Percentiles rank a stretch among this genome's conserved stretches.
Evolutionary conservation across 2,113 vertebrate genomes (phyloP).

Genomic region (Mastomys natalensis): DNA sequence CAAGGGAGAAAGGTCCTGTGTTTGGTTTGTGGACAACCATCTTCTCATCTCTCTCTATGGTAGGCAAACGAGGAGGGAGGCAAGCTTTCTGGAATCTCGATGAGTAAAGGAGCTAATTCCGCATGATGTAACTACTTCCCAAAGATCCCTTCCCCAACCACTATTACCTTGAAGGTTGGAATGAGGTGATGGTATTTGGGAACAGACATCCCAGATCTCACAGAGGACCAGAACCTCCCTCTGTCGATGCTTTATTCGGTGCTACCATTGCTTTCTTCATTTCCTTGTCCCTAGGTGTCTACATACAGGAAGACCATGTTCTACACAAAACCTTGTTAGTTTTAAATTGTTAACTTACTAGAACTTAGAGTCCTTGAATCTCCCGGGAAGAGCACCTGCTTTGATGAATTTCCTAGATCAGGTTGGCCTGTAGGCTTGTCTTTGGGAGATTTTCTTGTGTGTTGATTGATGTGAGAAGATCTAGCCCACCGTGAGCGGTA

Average conservation of each 20-base stretch:
- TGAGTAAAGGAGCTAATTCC: not conserved
- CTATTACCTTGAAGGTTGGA: not conserved
- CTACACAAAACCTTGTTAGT: not conserved
- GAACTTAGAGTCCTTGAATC: not conserved
- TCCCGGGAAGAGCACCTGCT: not conserved
- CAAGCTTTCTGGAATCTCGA: too few relatives aligned
- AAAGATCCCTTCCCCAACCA: not conserved
- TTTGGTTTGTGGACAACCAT: too few relatives aligned
- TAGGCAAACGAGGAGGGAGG: too few relatives aligned
- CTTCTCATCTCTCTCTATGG: too few relatives aligned
- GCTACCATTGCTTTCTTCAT: not conserved
- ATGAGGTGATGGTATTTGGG: not conserved
- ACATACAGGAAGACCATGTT: not conserved
- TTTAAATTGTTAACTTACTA: not conserved
- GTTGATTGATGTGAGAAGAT: not conserved
- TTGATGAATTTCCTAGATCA: not conserved
- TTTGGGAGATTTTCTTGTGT: not conserved
- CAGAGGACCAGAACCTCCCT: not conserved
- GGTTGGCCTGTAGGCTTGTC: not conserved
- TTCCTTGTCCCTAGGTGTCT: not conserved
- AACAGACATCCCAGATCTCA: not conserved
- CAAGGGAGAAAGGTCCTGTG: too few relatives aligned
- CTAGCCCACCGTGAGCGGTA: too few relatives aligned
- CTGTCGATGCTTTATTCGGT: not conserved
- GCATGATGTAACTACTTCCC: not conserved